These are phyloP conservation scores for Lithophane ornitopus DNA, from an alignment of 2,888 invertebrate species.

Conservation along the genomic window DNA sequence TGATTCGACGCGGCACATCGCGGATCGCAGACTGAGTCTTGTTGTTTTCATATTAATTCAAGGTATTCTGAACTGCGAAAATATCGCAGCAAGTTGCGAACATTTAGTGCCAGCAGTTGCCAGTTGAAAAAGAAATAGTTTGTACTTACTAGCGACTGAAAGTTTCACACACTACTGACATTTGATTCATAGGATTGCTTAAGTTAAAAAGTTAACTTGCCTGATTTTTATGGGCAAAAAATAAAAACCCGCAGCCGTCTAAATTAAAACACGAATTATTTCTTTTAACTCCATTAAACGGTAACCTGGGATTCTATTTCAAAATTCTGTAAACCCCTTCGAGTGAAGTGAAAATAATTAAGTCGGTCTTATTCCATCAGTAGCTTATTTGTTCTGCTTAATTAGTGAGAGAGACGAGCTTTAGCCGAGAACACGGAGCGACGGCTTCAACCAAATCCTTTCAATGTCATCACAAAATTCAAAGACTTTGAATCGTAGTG, in stretches of 20 bases:
- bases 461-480: slow-evolving; percentile 30
- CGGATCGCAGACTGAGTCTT: slow-evolving; percentile 42
- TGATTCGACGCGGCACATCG: slow-evolving; percentile 37
- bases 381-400: slow-evolving; percentile 69
- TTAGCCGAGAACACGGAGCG: slow-evolving; percentile 41
- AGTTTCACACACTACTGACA: not conserved
- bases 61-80: slow-evolving; percentile 43
- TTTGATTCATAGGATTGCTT: not conserved
- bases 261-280: slow-evolving; percentile 20
- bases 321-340: slow-evolving; percentile 57
- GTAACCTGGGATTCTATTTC: slow-evolving; percentile 26
- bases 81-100: slow-evolving; percentile 16
- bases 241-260: not conserved
- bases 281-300: slow-evolving; percentile 5
- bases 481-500: slow-evolving; percentile 14
- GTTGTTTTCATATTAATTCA: slow-evolving; percentile 46
- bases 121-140: not conserved
- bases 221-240: not conserved
- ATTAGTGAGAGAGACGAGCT: slow-evolving; percentile 71
- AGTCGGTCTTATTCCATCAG: slow-evolving; percentile 67
- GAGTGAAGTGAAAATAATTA: slow-evolving; percentile 66
- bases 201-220: not conserved
- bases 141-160: not conserved
- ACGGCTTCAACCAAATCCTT: slow-evolving; percentile 28
- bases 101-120: not conserved